Base-by-base conservation (phyloP, 2,888 invertebrate genomes). In the Leptothorax acervorum region DNA sequence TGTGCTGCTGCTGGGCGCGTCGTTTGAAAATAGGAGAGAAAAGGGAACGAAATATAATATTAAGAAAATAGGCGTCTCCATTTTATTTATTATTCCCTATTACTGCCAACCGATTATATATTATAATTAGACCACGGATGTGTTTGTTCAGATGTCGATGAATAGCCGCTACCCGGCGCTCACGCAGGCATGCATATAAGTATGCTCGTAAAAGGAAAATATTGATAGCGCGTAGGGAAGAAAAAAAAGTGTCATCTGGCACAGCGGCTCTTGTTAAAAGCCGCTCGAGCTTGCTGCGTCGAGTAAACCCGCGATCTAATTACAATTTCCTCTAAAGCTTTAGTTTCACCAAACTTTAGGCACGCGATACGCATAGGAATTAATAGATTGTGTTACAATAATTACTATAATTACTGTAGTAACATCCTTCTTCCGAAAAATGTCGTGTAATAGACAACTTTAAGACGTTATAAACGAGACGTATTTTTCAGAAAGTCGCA, bases 71-170 rank as follows among this genome's bases (percentile, higher is more conserved):
- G 63, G 75, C 53, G 65, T 76, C 66, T 76, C 53, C 65, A 66
- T 53, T 65, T 66, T 28, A 65, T 76, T 76, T 76, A 76, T 76
- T 76, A 66, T 55, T 76, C 35, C 65, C 65, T 76, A 76, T 65
- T 66, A 42, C 60, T 66, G 76, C 28, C 65, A 76, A 66, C 65
- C 65, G 53, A 55, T 66, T 63, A 39, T 66, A 51, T 15, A 65
- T 76, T 76, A 76, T 76, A 76, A 76, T 76, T 76, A 66, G 65
- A 76, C 45, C 75, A 62, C 75, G 75, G 75, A 66, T 51, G 48
- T 48, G 60, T 63, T 48, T 23, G 23, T 42, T 76, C 39, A 4
- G 65, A 53, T 3, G 51, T 53, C 5, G 18, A 39, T 60, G 75
- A 51, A 62, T 23, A 42, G 12, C 12, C 42, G 12, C 11, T 51